Base-by-base conservation (phyloP, 2,113 vertebrate species). In the Sprattus sprattus region DNA sequence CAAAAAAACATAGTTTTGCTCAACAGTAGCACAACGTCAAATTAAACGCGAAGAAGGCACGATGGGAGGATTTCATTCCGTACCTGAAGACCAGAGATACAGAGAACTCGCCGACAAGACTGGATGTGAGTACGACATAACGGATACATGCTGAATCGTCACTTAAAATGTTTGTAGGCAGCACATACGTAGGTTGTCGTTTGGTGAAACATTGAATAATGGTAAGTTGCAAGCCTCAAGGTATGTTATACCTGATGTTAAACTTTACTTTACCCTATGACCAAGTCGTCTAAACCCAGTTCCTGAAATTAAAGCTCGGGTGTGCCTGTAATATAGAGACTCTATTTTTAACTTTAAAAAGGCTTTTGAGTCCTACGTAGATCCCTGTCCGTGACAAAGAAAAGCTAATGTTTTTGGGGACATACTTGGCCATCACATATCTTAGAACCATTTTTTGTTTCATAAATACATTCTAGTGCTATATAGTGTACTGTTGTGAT, bases 41-140 rank as follows among this genome's bases (percentile, higher is more conserved):
- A 5, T 78, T 78, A 39, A 78, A 28, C 10, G 71, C 10, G 4
- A 32, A 78, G 64, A 39, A 78, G 28, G 32, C 28, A 15, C 28
- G 39, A 90, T 98, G 97, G 97, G 97, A 28, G 93, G 94, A 20
- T 93, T 96, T 64, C 96, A 97, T 87, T 97, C 97, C 16, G 81
- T 87, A 81, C 93, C 95, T 82, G 94, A 91, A 25, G 95, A 95
- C 45, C 92, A 92, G 15, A 94, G 96, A 85, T 95, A 96, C 88
- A 91, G 85, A 82, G 92, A 93, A 89, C 94, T 98, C 86, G 93
- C 95, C 20, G 93, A 96, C 86, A 96, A 95, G 93, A 98, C 97
- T 0, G 97, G 97, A 90, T 98, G 97, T 98, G 92, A 97, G 97
- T 98, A 93, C 44, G 8, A n/a, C 64, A 83, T n/a, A n/a, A n/a